Evolutionary conservation across 2,888 invertebrate genomes (phyloP).

Genomic region (Tipula helvola): DNA sequence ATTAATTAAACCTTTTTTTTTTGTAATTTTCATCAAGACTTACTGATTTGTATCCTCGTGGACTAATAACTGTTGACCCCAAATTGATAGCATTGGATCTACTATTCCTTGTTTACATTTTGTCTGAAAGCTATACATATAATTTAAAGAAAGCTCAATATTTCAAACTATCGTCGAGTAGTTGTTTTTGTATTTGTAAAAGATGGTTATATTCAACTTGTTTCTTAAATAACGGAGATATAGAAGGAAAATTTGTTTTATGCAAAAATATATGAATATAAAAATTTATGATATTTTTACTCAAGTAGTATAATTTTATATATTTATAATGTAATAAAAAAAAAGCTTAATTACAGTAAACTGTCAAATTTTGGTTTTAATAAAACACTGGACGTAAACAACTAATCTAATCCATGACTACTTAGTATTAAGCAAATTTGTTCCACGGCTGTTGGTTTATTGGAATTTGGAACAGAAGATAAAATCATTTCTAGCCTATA

Average conservation of each 20-base stretch:
- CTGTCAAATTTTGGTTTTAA: too few species aligned
- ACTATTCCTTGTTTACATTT: constrained; percentile 91
- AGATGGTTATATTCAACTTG: neutral
- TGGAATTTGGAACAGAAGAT: too few species aligned
- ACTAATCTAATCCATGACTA: too few species aligned
- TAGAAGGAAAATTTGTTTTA: neutral
- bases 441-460: too few species aligned
- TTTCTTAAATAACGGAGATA: neutral
- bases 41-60: constrained; percentile 96
- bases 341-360: too few species aligned
- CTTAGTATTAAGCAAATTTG: too few species aligned
- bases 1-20: neutral
- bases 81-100: constrained; percentile 96
- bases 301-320: neutral
- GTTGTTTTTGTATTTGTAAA: neutral
- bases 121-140: constrained; percentile 58
- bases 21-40: constrained; percentile 39
- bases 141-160: constrained; percentile 9
- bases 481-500: too few species aligned
- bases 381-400: too few species aligned
- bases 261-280: neutral
- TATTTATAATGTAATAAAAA: too few species aligned
- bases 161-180: neutral
- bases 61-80: constrained; percentile 96
- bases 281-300: neutral